These are phyloP conservation scores for Eurystomus glaucurus DNA, from an alignment of 2,797 vertebrate species.

Conservation along the genomic window DNA sequence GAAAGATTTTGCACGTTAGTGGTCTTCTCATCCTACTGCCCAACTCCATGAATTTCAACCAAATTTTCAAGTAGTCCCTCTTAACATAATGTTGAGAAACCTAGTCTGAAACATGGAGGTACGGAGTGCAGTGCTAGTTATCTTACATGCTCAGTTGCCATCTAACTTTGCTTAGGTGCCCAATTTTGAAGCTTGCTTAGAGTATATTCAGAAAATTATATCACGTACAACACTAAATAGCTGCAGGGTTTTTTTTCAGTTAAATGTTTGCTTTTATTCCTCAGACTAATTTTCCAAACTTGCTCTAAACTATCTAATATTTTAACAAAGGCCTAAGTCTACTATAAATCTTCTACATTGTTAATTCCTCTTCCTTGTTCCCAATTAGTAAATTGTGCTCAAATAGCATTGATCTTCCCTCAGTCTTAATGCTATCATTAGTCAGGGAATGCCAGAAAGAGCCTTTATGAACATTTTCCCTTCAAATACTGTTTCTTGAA, in stretches of 20 bases:
- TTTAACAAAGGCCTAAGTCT: neutral
- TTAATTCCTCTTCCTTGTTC: neutral
- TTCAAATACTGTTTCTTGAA: conserved; percentile 35
- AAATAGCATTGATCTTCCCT: neutral
- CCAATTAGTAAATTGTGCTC: conserved; percentile 5
- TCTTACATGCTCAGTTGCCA: neutral
- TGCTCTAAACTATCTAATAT: neutral
- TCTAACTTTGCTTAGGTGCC: neutral
- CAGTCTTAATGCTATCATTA: neutral
- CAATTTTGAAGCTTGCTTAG: neutral
- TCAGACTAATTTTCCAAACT: neutral
- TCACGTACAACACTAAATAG: neutral
- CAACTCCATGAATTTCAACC: neutral
- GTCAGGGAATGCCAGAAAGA: neutral
- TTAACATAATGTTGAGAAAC: rapidly evolving
- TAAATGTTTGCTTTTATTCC: neutral
- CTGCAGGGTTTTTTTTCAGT: neutral
- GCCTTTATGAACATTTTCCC: neutral
- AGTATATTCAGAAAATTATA: neutral
- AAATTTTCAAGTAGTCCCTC: neutral
- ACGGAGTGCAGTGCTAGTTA: rapidly evolving
- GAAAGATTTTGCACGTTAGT: neutral
- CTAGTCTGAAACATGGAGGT: no score
- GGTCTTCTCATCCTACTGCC: neutral
- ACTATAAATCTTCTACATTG: neutral